Base-by-base conservation (phyloP, 2,113 vertebrate species). In the Nothobranchius kuhntae region DNA sequence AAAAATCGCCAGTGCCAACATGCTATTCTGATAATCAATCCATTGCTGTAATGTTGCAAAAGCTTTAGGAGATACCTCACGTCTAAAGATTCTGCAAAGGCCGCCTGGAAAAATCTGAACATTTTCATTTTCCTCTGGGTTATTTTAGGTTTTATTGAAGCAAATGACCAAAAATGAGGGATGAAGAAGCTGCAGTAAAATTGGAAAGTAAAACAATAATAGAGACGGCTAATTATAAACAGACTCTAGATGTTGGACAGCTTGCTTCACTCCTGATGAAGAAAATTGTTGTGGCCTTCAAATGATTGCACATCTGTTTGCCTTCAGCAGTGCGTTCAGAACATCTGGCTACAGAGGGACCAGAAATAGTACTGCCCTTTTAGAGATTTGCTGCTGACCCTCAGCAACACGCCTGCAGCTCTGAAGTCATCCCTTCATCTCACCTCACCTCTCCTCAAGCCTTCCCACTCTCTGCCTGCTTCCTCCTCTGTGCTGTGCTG, bases 401-500 rank as follows among this genome's bases (percentile, higher is more conserved):
- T 82, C 72, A 70, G 50, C 70, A 65, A 44, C 57, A 47, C 11
- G 42, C 71, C 67, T 48, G 57, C 78, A 84, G 79, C 63, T 72
- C 62, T 61, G 24, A 30, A 55, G 40, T 65, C 56, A 9, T 75
- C 71, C 65, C 77, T 78, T 76, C 71, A 73, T 81, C 77, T 68
- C 82, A 61, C 68, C 68, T 78, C 78, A 70, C 67, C 38, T 60
- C 68, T 77, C 69, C 67, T 67, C 69, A 21, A 26, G 15, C 35
- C 26, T 61, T 61, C 54, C 72, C 65, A 58, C 59, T 79, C 65
- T 75, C 84, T 66, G 68, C 72, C 40, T 17, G 7, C 75, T 60
- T 75, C 71, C 78, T 87, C 86, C 84, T 87, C 72, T 40, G 81
- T 83, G 84, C 73, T 54, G 3, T 90, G 89, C 86, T 81, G 94